A percentile compares a stretch with the other conserved stretches of the same genome.
Evolutionary conservation across 35 echinoderm and acorn worm genomes (phyloP).

Genomic region (Ophioderma brevispina): DNA sequence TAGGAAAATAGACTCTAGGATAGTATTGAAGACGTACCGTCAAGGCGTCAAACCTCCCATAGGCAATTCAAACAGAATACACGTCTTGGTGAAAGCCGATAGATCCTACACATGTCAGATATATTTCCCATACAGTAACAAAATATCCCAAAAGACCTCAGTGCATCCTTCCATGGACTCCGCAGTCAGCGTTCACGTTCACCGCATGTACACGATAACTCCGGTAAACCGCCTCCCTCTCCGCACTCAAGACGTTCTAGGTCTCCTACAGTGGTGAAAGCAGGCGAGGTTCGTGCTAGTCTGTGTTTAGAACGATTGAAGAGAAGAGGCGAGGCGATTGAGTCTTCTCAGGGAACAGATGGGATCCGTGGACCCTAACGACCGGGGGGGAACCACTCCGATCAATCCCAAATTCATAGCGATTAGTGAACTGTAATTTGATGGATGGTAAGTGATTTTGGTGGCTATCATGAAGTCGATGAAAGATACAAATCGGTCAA

Average conservation of each 20-base stretch:
- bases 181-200: not conserved
- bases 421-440: slow-evolving; percentile 71
- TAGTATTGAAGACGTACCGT: slow-evolving; percentile 20
- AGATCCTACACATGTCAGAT: slow-evolving; percentile 97
- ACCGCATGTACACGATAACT: not conserved
- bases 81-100: slow-evolving; percentile 41
- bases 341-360: slow-evolving; percentile 78
- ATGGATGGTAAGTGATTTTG: slow-evolving; percentile 70
- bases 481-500: slow-evolving; percentile 54
- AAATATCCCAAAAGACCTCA: not conserved
- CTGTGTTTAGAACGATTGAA: slow-evolving; percentile 81
- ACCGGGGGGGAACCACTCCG: slow-evolving; percentile 10
- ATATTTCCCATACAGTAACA: slow-evolving; percentile 74
- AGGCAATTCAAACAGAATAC: slow-evolving; percentile 4
- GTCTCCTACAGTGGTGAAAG: not conserved
- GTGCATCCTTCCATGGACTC: not conserved
- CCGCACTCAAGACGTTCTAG: not conserved
- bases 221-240: not conserved
- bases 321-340: slow-evolving; percentile 77
- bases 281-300: slow-evolving; percentile 27
- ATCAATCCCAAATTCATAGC: slow-evolving; percentile 48
- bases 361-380: slow-evolving; percentile 32
- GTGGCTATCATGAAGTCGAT: slow-evolving; percentile 42
- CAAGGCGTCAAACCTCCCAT: slow-evolving; percentile 14
- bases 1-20: slow-evolving; percentile 61